A percentile compares a stretch with the other conserved stretches of the same genome.
Evolutionary conservation across 1,140 invertebrate genomes (phyloP).

Genomic region (Papilio xuthus): DNA sequence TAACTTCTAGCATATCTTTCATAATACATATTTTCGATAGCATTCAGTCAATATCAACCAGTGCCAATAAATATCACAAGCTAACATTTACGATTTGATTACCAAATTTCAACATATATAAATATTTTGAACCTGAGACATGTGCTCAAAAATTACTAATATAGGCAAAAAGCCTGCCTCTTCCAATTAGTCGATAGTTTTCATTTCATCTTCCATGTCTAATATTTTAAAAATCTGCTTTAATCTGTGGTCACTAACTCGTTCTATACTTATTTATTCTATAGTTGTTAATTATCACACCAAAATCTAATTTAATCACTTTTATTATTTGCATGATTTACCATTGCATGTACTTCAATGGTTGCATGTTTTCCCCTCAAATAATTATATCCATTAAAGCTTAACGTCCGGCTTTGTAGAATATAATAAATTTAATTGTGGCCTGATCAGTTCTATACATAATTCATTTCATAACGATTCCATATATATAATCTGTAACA

Average conservation of each 20-base stretch:
- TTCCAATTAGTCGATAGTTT: not conserved
- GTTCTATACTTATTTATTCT: constrained; percentile 11
- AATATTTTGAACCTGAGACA: not conserved
- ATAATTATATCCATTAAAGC: not conserved
- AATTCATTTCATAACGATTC: constrained; percentile 19
- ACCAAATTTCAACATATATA: not conserved
- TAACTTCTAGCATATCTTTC: not conserved
- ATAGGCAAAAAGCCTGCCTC: not conserved
- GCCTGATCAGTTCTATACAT: constrained; percentile 32
- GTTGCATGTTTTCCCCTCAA: constrained; percentile 24
- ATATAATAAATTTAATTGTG: constrained; percentile 28
- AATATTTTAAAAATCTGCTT: not conserved
- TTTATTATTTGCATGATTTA: constrained; percentile 29
- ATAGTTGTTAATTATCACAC: constrained; percentile 1
- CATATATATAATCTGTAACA: not conserved
- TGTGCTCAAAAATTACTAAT: not conserved
- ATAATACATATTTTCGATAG: too few species aligned
- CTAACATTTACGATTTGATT: not conserved
- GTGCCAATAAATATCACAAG: not conserved
- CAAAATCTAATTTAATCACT: not conserved
- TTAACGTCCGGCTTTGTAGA: constrained; percentile 33
- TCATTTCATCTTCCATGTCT: not conserved
- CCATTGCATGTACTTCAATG: constrained; percentile 18
- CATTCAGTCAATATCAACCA: not conserved
- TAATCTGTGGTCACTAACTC: not conserved